Evolutionary conservation across 2,888 invertebrate genomes (phyloP), one percentile per base, ranked within the genome.

Genomic region (Latrodectus hesperus): DNA sequence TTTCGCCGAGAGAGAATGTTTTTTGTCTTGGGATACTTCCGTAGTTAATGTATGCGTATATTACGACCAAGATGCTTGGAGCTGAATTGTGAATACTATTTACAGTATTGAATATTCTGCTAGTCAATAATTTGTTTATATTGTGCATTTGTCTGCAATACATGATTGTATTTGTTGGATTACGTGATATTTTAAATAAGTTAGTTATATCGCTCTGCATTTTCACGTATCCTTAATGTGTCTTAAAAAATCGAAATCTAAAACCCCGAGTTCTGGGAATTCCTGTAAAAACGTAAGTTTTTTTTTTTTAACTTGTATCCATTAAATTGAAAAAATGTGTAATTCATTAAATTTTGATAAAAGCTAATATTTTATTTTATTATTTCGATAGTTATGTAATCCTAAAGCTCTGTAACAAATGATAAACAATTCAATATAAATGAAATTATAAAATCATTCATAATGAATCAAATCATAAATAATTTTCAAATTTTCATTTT

Each of bases 221-320:
- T 60, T 16, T 60, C 16, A 6, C n/a, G 60, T 16, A 16, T 84
- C 73, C 72, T 77, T 77, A 77, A 84, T 84, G 84, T 84, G 84
- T 55, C 78, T 84, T 49, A 84, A 84, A 70, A 84, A 52, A 53
- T 51, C 78, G 9, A 84, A 78, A 78, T 65, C 84, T 5, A 84
- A 84, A 22, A 16, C 72, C 9, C 78, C 77, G 22, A 64, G 77
- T n/a, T 26, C 72, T 53, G 84, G 78, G 65, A 84, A 77, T 71
- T 60, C 52, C 51, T 51, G 9, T 60, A 82, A 74, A n/a, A 82
- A 75, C 38, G 82, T 82, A 82, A 82, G 82, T 82, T 49, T 81
- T 26, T 9, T 16, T 10, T 38, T 22, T 22, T 22, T 22, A 1
- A 22, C 38, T 38, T 38, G 38, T 38, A 38, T 38, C 4, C 38